Conservation (phyloP, 2,797 vertebrate genomes). For the Chromis chromis region DNA sequence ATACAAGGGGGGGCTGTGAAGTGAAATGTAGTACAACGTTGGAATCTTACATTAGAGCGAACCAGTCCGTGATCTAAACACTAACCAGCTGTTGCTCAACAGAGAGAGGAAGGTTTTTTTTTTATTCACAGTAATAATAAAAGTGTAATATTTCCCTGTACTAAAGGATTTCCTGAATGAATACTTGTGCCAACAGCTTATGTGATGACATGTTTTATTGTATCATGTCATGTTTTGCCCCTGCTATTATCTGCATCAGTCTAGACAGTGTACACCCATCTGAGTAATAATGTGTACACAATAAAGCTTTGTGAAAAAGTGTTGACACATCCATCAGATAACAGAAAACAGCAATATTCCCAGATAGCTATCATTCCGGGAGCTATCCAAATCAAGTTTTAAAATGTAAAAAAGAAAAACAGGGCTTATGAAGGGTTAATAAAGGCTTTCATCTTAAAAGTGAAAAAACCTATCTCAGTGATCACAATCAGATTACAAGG, state of each 20-base stretch:
- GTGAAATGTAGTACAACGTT: slow-evolving; percentile 49
- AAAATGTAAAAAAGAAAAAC: slow-evolving; percentile 22
- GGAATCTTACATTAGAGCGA: slow-evolving; percentile 40
- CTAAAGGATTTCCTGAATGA: slow-evolving; percentile 16
- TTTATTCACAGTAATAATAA: slow-evolving; percentile 24
- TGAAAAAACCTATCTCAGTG: slow-evolving; percentile 18
- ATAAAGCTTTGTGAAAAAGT: slow-evolving; percentile 27
- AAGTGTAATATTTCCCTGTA: slow-evolving; percentile 21
- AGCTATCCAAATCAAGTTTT: slow-evolving; percentile 36
- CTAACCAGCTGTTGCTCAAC: slow-evolving; percentile 24
- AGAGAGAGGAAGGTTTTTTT: slow-evolving; percentile 7
- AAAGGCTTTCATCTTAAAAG: slow-evolving; percentile 43
- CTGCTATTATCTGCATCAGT: slow-evolving; percentile 42
- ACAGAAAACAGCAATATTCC: slow-evolving; percentile 35
- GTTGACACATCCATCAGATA: slow-evolving; percentile 55
- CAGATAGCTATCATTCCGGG: slow-evolving; percentile 30
- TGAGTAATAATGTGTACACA: slow-evolving; percentile 47
- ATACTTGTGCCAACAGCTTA: slow-evolving; percentile 16
- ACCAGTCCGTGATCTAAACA: slow-evolving; percentile 40
- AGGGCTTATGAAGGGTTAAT: slow-evolving; percentile 33
- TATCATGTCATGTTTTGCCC: slow-evolving; percentile 33
- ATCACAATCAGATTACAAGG: slow-evolving; percentile 49
- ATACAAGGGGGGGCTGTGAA: slow-evolving; percentile 51
- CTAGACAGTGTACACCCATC: slow-evolving; percentile 48
- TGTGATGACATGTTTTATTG: slow-evolving; percentile 34